Evolutionary conservation across 2,888 invertebrate genomes (phyloP).

Genomic region (Vandiemenella viatica): DNA sequence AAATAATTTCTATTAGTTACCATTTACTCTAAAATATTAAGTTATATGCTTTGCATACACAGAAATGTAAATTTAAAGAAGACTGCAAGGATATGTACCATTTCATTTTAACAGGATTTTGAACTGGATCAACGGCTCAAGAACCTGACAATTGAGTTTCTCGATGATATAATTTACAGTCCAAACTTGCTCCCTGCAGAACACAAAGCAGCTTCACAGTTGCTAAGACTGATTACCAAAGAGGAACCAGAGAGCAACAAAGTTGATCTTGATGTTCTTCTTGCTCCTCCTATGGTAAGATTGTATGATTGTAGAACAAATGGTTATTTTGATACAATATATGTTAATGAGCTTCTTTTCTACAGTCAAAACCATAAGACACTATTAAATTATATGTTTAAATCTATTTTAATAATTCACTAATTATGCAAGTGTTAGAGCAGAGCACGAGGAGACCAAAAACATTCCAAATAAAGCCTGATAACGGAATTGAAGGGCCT

Average conservation of each 20-base stretch:
- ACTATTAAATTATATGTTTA: background rate
- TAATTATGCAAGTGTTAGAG: too few relatives aligned
- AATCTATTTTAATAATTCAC: too few relatives aligned
- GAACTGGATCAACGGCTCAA: constrained; percentile 60
- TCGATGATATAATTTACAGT: constrained; percentile 73
- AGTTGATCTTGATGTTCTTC: constrained; percentile 52
- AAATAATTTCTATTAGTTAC: too few relatives aligned
- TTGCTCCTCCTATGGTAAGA: constrained; percentile 51
- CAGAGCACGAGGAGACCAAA: too few relatives aligned
- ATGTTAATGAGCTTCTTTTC: background rate
- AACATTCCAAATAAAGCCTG: too few relatives aligned
- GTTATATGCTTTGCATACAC: too few relatives aligned
- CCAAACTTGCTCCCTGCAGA: constrained; percentile 75
- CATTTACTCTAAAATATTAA: too few relatives aligned
- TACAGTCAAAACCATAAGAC: background rate
- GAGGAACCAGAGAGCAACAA: constrained; percentile 49
- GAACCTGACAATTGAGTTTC: constrained; percentile 63
- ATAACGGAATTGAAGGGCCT: too few relatives aligned
- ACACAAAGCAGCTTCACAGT: constrained; percentile 73
- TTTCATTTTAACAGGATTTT: constrained; percentile 65
- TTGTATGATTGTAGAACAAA: background rate
- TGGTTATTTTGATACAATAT: background rate
- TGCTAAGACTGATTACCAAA: constrained; percentile 60
- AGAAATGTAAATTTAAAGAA: too few relatives aligned
- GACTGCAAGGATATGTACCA: too few relatives aligned